These are phyloP conservation scores for Heptranchias perlo DNA, from an alignment of 2,113 vertebrate species.

Conservation along the genomic window DNA sequence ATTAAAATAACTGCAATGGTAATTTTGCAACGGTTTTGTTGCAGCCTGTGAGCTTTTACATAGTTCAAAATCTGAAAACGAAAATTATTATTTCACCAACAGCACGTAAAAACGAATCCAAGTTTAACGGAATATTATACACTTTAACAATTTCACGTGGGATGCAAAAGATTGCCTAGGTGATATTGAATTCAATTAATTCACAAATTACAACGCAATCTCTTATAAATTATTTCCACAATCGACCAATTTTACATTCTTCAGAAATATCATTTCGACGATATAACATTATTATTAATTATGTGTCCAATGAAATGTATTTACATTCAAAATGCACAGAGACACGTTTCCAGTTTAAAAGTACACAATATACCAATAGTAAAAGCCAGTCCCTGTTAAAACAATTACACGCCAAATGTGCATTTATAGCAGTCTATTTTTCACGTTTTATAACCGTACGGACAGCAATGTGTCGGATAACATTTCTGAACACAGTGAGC, in stretches of 20 bases:
- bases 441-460: not conserved
- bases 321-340: not conserved
- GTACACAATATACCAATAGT: not conserved
- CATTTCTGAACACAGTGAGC: not conserved
- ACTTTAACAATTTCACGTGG: not conserved
- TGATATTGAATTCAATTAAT: not conserved
- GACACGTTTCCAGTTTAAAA: not conserved
- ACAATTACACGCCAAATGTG: not conserved
- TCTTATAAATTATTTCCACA: not conserved
- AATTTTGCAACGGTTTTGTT: not conserved
- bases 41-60: not conserved
- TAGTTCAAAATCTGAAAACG: not conserved
- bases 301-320: not conserved
- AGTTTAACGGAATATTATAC: not conserved
- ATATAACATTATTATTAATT: not conserved
- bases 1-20: not conserved
- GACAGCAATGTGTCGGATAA: not conserved
- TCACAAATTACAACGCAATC: not conserved
- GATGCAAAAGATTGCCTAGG: not conserved
- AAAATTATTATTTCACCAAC: not conserved
- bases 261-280: not conserved
- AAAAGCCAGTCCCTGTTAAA: not conserved
- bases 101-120: not conserved
- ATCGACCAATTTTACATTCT: not conserved
- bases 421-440: too few relatives aligned